phyloP scores from a whole-genome alignment of 1,140 invertebrate species.

The Leptinotarsa lineolata region DNA sequence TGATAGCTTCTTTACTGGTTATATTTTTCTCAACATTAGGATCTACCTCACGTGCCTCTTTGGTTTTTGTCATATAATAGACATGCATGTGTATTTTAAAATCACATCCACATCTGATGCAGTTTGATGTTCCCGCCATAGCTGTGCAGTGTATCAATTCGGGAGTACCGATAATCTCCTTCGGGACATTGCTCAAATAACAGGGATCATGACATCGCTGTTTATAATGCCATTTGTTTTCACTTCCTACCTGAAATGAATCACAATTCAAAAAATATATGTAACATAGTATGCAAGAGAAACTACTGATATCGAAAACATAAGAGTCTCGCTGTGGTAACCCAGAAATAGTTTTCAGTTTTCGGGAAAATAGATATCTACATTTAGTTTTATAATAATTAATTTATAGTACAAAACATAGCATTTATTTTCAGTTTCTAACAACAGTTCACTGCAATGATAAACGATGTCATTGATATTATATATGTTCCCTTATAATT shows the following conservation, averaged over 20 bases:
- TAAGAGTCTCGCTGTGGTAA: too few relatives aligned
- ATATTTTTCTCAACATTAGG: slow-evolving; percentile 35
- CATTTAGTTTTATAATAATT: too few relatives aligned
- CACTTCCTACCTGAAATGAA: slow-evolving; percentile 41
- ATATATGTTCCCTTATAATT: too few relatives aligned
- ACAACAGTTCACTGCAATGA: too few relatives aligned
- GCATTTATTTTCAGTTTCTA: too few relatives aligned
- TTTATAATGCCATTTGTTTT: slow-evolving; percentile 49
- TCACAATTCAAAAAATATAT: background rate
- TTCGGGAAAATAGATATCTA: too few relatives aligned
- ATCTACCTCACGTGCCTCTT: slow-evolving; percentile 35
- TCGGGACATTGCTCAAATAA: slow-evolving; percentile 44
- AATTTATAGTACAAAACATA: too few relatives aligned
- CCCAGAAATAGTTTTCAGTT: too few relatives aligned
- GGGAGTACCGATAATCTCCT: slow-evolving; percentile 44
- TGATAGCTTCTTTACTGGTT: slow-evolving; percentile 32
- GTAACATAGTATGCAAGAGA: background rate
- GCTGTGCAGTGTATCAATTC: slow-evolving; percentile 45
- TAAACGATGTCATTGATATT: too few relatives aligned
- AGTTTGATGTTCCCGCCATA: slow-evolving; percentile 39
- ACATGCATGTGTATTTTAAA: slow-evolving; percentile 47
- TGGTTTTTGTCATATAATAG: slow-evolving; percentile 43
- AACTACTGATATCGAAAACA: background rate
- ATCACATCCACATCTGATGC: slow-evolving; percentile 43
- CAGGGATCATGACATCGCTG: slow-evolving; percentile 50